Base-by-base conservation (phyloP, 1,140 invertebrate genomes). In the Marisa cornuarietis region DNA sequence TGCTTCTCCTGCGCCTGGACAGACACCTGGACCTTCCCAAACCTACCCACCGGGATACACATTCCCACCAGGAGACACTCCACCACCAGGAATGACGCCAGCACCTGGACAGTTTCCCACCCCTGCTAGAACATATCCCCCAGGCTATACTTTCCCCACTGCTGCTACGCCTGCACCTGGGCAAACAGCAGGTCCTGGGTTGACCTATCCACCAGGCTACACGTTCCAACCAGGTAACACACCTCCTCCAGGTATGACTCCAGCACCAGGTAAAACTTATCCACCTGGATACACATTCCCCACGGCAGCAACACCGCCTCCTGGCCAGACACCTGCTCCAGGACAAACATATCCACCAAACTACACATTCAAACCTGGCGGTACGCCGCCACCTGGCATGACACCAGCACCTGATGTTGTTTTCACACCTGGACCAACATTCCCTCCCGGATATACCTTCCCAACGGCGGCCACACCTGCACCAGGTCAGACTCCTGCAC, bases 1-100 rank as follows among this genome's bases (percentile, higher is more conserved):
- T 26, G 83, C 85, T 78, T 86, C 86, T 26, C 83, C 83, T 68
- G 82, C 76, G 24, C 83, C 83, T 61, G 86, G 86, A 61, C 71
- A 76, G 14, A 84, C 83, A n/a, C 83, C 83, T 79, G 80, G 81
- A 69, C 84, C 84, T 58, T 80, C 80, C 49, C 61, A 77, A 49
- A 58, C 54, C 11, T 58, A 58, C 16, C 76, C 78, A 18, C 84
- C 85, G 62, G 83, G 82, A 20, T 31, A 78, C 31, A 84, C 83
- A 9, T 81, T 79, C 26, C 73, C 81, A 42, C 82, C 83, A 51
- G 83, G 80, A 79, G 84, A 31, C 76, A 81, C 49, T 81, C 83
- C 68, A 79, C 79, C 81, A 79, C 76, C 20, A 79, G 78, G 61
- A 31, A 68, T 80, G 7, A 85, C 83, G 16, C 86, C 86, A 66